These are phyloP conservation scores for Chrysina gloriosa DNA, from an alignment of 2,888 invertebrate genomes.

Conservation along the genomic window DNA sequence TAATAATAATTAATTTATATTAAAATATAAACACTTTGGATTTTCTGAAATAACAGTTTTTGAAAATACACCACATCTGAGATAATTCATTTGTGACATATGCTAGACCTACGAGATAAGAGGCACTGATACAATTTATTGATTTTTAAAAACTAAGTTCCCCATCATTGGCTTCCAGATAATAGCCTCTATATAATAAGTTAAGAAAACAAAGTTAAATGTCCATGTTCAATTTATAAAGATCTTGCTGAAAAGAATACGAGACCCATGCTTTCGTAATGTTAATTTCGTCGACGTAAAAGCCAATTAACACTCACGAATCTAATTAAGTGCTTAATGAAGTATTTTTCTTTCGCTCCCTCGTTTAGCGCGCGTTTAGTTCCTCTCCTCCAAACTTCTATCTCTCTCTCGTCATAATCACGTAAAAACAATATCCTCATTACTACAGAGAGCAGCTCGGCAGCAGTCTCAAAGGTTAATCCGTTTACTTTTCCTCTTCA, in stretches of 20 bases:
- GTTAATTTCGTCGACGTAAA: conserved; percentile 46
- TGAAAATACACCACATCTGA: no score
- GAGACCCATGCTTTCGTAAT: conserved; percentile 27
- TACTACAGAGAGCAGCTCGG: conserved; percentile 40
- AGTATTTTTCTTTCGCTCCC: conserved; percentile 49
- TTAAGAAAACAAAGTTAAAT: no score
- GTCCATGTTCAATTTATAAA: conserved; percentile 2
- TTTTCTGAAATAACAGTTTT: no score
- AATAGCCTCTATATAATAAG: no score
- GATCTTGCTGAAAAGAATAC: background rate
- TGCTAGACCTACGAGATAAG: no score
- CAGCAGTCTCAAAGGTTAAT: conserved; percentile 41
- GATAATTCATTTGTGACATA: no score
- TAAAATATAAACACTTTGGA: no score
- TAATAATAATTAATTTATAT: no score
- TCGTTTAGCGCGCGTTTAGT: conserved; percentile 12
- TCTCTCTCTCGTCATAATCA: conserved; percentile 48
- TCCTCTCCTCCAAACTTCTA: background rate
- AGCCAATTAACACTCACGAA: conserved; percentile 55
- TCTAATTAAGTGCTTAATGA: conserved; percentile 55
- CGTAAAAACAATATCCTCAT: conserved; percentile 57
- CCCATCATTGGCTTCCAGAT: no score
- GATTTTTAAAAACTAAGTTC: no score
- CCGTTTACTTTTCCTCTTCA: conserved; percentile 43
- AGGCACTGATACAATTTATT: no score